Conservation (phyloP, 2,888 invertebrate species). For the Branchipolynoe longqiensis region DNA sequence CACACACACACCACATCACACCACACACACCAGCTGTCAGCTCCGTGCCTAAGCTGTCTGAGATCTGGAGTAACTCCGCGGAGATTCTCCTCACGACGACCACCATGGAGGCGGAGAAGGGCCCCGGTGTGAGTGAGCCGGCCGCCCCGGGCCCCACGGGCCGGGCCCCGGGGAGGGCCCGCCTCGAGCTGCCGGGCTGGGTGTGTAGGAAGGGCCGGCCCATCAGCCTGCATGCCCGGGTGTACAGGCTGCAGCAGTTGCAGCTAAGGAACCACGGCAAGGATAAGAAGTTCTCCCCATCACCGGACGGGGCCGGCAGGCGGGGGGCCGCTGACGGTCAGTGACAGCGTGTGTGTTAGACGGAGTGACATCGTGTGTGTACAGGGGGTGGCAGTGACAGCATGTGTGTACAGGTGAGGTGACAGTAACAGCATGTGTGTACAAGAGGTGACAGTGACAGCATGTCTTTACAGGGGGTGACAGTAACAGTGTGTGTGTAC, state of each 20-base stretch:
- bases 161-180: background rate
- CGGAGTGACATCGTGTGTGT: no score
- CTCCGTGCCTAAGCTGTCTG: no score
- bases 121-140: background rate
- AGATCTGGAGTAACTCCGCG: no score
- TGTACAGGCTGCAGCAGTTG: conserved; percentile 29
- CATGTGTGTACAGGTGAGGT: no score
- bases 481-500: no score
- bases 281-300: conserved; percentile 34
- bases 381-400: no score
- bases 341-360: background rate
- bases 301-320: background rate
- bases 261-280: conserved; percentile 33
- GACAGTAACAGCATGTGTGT: no score
- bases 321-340: background rate
- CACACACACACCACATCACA: no score
- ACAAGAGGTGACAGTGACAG: no score
- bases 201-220: conserved; percentile 2
- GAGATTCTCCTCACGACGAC: background rate
- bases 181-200: conserved; percentile 5
- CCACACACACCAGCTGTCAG: no score
- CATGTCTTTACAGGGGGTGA: no score
- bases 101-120: background rate
- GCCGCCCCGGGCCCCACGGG: background rate
- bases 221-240: conserved; percentile 42